Evolutionary conservation across 2,113 vertebrate species (phyloP), one percentile per base, ranked within the genome.

Genomic region (Aptenodytes patagonicus): DNA sequence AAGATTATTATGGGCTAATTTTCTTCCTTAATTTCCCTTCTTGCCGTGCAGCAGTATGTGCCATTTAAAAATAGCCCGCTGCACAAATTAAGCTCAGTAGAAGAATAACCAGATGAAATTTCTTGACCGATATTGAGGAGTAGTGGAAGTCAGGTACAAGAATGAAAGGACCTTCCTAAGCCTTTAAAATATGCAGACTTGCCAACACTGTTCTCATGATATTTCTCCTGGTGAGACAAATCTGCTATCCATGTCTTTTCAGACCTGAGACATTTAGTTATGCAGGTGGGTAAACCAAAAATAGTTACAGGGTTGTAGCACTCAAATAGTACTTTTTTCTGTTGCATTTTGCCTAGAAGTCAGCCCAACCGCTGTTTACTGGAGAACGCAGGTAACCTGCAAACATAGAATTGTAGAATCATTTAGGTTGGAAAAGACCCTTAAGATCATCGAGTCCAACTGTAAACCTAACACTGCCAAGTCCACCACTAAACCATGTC

Each of bases 191-290:
- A 71, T 12, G 21, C 55, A 76, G 66, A 44, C 42, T 66, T 2
- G 0, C 62, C 58, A 58, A 49, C 18, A 10, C 25, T 32, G 6
- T n/a, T 65, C 46, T 80, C 6, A 2, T 4, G 0, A 2, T 40
- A 28, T 25, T 91, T 86, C 36, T 85, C 6, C 66, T 54, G 4
- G 13, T 58, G 31, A 88, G 10, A 16, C 42, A 71, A 86, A 83
- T 61, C n/a, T 72, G 17, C 66, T 71, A 9, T n/a, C 26, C 0
- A 0, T 73, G 70, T 52, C 69, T 70, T 18, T 42, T 75, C 66
- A 72, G 57, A 69, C 28, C 29, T 7, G 42, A 69, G 68, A 42
- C 22, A 25, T 68, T 75, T 31, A n/a, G 10, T 51, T 70, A 55
- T 32, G n/a, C 62, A 54, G n/a, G 14, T 60, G 28, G 11, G 7